Percentiles rank a stretch among this genome's conserved stretches.
Evolutionary conservation across 2,888 invertebrate genomes (phyloP).

Genomic region (Colostygia pectinataria): DNA sequence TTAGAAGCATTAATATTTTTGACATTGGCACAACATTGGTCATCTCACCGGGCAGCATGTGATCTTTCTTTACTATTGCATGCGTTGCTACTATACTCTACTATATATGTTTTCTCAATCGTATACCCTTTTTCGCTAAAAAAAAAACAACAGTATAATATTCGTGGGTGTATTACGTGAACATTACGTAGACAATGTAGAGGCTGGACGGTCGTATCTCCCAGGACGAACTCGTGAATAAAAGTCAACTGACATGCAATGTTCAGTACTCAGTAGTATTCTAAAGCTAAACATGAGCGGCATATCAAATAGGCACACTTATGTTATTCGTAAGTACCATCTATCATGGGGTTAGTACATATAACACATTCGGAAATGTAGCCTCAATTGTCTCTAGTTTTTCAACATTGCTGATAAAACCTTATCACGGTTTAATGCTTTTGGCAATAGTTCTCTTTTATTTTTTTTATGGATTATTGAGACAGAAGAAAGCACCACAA

Average conservation of each 20-base stretch:
- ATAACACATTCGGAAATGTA: not conserved
- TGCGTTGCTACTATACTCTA: not conserved
- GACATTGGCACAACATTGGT: no score
- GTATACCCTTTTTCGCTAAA: not conserved
- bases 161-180: no score
- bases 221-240: slow-evolving; percentile 4
- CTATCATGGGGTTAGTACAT: not conserved
- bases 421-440: no score
- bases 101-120: not conserved
- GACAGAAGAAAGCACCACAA: no score
- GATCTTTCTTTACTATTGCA: no score
- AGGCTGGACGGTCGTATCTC: slow-evolving; percentile 12
- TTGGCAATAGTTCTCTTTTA: no score
- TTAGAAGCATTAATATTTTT: not conserved
- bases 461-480: no score
- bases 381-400: no score
- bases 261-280: slow-evolving; percentile 2
- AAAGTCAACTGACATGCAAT: slow-evolving; percentile 20
- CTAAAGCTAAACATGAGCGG: not conserved
- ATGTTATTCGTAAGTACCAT: not conserved
- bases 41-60: no score
- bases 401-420: no score
- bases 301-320: not conserved
- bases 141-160: slow-evolving; percentile 5
- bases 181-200: slow-evolving; percentile 12